Base-by-base conservation (phyloP, 2,113 vertebrate species). In the Isurus oxyrinchus region DNA sequence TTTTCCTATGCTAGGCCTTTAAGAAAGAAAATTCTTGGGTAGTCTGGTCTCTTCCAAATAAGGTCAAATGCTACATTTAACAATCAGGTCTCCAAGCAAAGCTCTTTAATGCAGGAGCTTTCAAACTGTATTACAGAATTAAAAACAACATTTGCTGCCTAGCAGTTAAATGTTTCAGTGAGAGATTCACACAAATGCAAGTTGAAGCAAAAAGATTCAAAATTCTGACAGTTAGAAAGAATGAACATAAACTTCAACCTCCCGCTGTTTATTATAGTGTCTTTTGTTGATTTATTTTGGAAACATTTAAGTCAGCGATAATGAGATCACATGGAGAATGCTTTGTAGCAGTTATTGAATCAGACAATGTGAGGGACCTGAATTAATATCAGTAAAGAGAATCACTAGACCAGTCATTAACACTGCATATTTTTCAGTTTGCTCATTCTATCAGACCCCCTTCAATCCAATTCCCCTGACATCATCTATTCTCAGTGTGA, bases 361-460 rank as follows among this genome's bases (percentile, higher is more conserved):
- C 59, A 63, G 90, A 93, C 90, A 93, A 59, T 61, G 57, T 61
- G n/a, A 35, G 57, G 31, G 57, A 93, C 57, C 90, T 40, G 90
- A 63, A 93, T 16, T 93, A 21, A 63, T 93, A 93, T 93, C 57
- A 93, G 35, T 93, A 93, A 93, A 63, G 59, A 31, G 59, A 63
- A 93, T 63, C 90, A 93, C 19, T 16, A 93, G 90, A 61, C 57
- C 57, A 61, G 57, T 93, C 90, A 93, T 93, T 61, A 93, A 93
- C 57, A 21, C 57, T 93, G 57, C 35, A 93, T 93, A 93, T 93
- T 63, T 63, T 93, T 63, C 59, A n/a, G 31, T n/a, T 93, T 93
- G 90, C 35, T 35, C 57, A 93, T 40, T 93, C 90, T 93, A 93
- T 93, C 31, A n/a, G 35, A 59, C 35, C 59, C 90, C n/a, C 59